Evolutionary conservation across 2,113 vertebrate genomes (phyloP).

Genomic region (Mesitornis unicolor): DNA sequence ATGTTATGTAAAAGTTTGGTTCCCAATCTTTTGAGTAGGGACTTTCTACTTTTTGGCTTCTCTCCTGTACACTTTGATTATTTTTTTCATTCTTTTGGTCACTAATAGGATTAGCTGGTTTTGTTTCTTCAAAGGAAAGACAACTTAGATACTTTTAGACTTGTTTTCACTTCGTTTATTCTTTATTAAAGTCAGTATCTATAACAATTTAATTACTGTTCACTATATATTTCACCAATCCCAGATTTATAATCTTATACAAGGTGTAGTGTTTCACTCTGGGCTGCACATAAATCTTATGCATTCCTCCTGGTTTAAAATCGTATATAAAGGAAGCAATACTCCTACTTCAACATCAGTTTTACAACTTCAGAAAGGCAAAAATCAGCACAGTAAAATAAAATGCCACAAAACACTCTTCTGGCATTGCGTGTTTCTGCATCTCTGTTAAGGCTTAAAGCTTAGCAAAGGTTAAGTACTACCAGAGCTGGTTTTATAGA

Average conservation of each 20-base stretch:
- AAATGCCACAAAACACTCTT: background rate
- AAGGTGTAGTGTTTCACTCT: background rate
- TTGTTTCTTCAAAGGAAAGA: background rate
- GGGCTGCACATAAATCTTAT: background rate
- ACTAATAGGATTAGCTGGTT: accelerated
- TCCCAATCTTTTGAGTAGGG: background rate
- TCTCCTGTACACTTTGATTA: background rate
- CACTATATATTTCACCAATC: background rate
- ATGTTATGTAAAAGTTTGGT: background rate
- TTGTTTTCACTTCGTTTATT: background rate
- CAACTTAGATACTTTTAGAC: background rate
- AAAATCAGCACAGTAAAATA: background rate
- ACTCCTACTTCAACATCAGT: background rate
- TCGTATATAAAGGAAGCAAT: background rate
- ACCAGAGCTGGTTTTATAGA: background rate
- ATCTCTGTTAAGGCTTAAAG: background rate
- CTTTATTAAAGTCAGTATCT: background rate
- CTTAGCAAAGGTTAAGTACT: background rate
- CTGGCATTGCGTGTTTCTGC: background rate
- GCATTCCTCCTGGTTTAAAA: background rate
- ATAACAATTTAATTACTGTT: background rate
- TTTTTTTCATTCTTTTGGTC: background rate
- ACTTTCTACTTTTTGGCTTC: background rate
- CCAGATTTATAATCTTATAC: background rate
- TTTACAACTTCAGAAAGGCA: background rate